Percentiles rank a stretch among this genome's conserved stretches.
Conservation (phyloP, 2,797 vertebrate species). For the Danionella dracula region DNA sequence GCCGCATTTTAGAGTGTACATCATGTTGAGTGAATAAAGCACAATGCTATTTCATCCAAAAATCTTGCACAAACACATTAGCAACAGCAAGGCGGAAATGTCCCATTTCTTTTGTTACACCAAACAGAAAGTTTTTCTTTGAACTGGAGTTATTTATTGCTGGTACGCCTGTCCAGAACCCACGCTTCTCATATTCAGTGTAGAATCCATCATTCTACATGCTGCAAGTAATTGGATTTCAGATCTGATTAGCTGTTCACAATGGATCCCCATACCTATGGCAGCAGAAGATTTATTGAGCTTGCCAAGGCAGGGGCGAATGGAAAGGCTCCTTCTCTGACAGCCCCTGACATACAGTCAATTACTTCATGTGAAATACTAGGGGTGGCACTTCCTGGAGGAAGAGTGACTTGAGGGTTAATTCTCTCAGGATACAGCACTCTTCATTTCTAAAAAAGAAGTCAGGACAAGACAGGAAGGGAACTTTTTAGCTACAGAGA, state of each 20-base stretch:
- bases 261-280: conserved; percentile 34
- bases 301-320: conserved; percentile 1
- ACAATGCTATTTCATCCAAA: too few species aligned
- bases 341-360: conserved; percentile 42
- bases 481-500: background rate
- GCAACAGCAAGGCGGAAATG: background rate
- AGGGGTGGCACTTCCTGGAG: conserved; percentile 24
- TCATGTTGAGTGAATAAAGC: too few species aligned
- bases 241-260: conserved; percentile 42
- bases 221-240: conserved; percentile 41
- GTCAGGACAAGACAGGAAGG: conserved; percentile 5
- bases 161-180: background rate
- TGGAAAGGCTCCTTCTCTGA: conserved; percentile 27
- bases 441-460: conserved; percentile 8
- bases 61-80: background rate
- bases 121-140: conserved; percentile 25
- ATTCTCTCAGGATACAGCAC: conserved; percentile 9
- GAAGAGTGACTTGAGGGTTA: conserved; percentile 9
- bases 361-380: conserved; percentile 38
- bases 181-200: conserved; percentile 19
- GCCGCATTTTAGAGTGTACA: too few species aligned
- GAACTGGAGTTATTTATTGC: conserved; percentile 17
- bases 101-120: background rate
- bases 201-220: conserved; percentile 39
- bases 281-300: conserved; percentile 37